These are phyloP conservation scores for Alloplasta piceator DNA, from an alignment of 2,888 invertebrate species.

Conservation along the genomic window DNA sequence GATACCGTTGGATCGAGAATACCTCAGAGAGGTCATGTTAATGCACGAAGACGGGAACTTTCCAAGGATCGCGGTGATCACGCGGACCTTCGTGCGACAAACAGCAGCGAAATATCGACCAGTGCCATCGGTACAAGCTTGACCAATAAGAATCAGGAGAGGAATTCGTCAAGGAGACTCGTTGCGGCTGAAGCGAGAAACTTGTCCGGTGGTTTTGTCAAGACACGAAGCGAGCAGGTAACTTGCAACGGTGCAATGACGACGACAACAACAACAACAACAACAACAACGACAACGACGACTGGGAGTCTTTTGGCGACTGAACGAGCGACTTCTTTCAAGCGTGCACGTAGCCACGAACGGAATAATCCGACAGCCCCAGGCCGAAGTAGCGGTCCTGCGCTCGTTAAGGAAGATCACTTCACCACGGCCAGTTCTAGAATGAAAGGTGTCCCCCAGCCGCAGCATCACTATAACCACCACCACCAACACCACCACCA, in stretches of 20 bases:
- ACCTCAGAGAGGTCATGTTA: conserved; percentile 71
- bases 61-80: conserved; percentile 22
- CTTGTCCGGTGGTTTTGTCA: conserved; percentile 59
- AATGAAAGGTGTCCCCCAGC: conserved; percentile 68
- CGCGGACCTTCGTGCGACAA: conserved; percentile 19
- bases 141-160: conserved; percentile 42
- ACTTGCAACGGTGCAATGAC: conserved; percentile 54
- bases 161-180: conserved; percentile 33
- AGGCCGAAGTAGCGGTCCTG: conserved; percentile 25
- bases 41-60: conserved; percentile 33
- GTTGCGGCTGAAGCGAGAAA: conserved; percentile 41
- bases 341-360: conserved; percentile 71
- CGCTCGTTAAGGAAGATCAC: conserved; percentile 58
- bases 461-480: conserved; percentile 53
- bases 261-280: conserved; percentile 24
- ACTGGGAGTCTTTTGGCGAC: conserved; percentile 65
- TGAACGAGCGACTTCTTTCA: conserved; percentile 72
- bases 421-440: conserved; percentile 66
- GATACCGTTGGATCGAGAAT: conserved; percentile 71
- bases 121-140: not conserved
- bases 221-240: conserved; percentile 61
- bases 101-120: not conserved
- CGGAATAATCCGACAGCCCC: conserved; percentile 61
- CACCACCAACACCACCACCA: conserved; percentile 2
- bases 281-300: not conserved